A percentile compares a stretch with the other conserved stretches of the same genome.
phyloP scores from a whole-genome alignment of 2,113 vertebrate genomes.

The Campylomormyrus numenius region DNA sequence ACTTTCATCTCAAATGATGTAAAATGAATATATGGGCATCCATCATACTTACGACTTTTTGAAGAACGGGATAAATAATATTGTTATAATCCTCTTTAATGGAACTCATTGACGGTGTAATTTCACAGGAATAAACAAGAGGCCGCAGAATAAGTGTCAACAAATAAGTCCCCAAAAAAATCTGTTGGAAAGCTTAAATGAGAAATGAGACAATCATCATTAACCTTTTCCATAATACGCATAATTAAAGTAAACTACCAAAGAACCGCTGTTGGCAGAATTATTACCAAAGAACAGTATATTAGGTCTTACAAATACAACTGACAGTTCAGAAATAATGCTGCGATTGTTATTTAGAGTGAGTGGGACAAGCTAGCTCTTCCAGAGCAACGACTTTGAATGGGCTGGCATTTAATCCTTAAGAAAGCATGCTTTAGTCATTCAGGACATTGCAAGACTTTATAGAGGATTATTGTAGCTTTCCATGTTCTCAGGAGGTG shows the following conservation, averaged over 20 bases:
- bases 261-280: not conserved
- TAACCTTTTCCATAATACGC: not conserved
- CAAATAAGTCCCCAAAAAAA: constrained; percentile 55
- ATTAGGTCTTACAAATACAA: not conserved
- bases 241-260: not conserved
- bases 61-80: constrained; percentile 34
- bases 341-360: not conserved
- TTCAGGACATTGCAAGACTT: not conserved
- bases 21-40: not conserved
- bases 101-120: not conserved
- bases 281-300: not conserved
- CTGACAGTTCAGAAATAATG: not conserved
- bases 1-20: not conserved
- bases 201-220: not conserved
- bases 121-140: constrained; percentile 48
- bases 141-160: constrained; percentile 56
- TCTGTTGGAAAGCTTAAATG: constrained; percentile 38
- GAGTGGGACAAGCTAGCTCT: not conserved
- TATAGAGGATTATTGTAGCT: not conserved
- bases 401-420: not conserved
- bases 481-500: not conserved
- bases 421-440: not conserved
- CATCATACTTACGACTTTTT: constrained; percentile 46
- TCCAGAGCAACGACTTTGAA: not conserved
- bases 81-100: constrained; percentile 25